Evolutionary conservation across 2,888 invertebrate genomes (phyloP).

Genomic region (Exocentrus adspersus): DNA sequence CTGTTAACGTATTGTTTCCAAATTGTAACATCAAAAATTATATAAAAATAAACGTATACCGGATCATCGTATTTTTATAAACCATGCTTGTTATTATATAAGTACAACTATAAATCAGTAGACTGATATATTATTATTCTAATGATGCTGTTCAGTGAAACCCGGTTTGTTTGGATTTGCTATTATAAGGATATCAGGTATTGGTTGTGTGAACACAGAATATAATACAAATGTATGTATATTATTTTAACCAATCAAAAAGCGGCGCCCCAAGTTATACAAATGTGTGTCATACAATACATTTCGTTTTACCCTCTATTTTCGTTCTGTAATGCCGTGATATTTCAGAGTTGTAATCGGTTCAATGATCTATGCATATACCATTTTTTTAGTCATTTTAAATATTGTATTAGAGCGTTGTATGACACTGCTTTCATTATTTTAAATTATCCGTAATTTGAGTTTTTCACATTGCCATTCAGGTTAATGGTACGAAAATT

Average conservation of each 20-base stretch:
- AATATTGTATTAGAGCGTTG: constrained; percentile 39
- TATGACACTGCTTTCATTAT: constrained; percentile 36
- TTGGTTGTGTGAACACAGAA: constrained; percentile 26
- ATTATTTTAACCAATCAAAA: constrained; percentile 43
- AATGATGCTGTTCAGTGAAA: constrained; percentile 2
- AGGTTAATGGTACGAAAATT: constrained; percentile 22
- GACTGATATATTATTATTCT: too few relatives aligned
- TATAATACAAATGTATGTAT: constrained; percentile 37
- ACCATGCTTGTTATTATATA: too few relatives aligned
- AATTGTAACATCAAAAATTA: too few relatives aligned
- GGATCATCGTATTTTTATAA: too few relatives aligned
- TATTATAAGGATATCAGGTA: constrained; percentile 18
- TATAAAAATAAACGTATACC: too few relatives aligned
- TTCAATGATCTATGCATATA: constrained; percentile 49
- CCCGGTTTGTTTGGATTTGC: constrained; percentile 10
- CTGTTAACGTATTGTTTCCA: too few relatives aligned
- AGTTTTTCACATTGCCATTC: constrained; percentile 14
- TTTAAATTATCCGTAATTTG: constrained; percentile 33
- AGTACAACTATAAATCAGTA: too few relatives aligned
- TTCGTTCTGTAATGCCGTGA: constrained; percentile 36
- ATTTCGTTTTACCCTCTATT: constrained; percentile 48
- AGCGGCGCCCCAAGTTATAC: constrained; percentile 18
- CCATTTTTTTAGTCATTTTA: constrained; percentile 48
- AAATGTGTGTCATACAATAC: constrained; percentile 46
- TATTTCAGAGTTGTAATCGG: constrained; percentile 45